Percentiles rank a stretch among this genome's conserved stretches.
These are phyloP conservation scores for Anorthoa munda DNA, from an alignment of 2,888 invertebrate genomes.

Conservation along the genomic window DNA sequence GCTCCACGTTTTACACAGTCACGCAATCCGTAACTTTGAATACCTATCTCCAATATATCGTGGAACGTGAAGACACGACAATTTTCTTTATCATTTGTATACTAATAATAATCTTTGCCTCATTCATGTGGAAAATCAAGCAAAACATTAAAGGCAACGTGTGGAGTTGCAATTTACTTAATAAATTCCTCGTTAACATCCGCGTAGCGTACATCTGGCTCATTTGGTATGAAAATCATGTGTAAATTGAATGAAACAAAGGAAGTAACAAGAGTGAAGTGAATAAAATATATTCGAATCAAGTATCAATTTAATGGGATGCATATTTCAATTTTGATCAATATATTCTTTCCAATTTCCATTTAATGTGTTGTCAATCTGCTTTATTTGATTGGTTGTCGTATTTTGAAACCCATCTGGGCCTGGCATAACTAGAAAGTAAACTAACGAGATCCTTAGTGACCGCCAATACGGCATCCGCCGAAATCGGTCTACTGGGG, in stretches of 20 bases:
- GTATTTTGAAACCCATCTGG: neutral
- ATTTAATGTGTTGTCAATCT: neutral
- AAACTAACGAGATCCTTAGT: no score
- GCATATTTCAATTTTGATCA: slow-evolving; percentile 9
- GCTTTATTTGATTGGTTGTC: slow-evolving; percentile 4
- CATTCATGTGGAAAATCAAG: slow-evolving; percentile 51
- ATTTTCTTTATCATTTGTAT: slow-evolving; percentile 27
- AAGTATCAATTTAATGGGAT: slow-evolving; percentile 4
- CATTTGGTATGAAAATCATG: slow-evolving; percentile 47
- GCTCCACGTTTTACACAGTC: slow-evolving; percentile 2
- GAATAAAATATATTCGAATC: slow-evolving; percentile 33
- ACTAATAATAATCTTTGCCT: slow-evolving; percentile 24
- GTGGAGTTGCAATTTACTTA: slow-evolving; percentile 39
- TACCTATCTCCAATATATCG: slow-evolving; percentile 19
- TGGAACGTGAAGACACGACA: slow-evolving; percentile 38
- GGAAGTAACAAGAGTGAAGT: slow-evolving; percentile 13
- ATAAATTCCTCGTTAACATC: slow-evolving; percentile 42
- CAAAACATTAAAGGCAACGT: slow-evolving; percentile 42
- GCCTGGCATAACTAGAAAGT: no score
- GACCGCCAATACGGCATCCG: no score
- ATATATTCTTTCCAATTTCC: neutral
- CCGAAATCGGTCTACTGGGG: no score
- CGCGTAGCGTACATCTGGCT: slow-evolving; percentile 25
- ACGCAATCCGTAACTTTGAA: slow-evolving; percentile 31
- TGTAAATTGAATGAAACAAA: slow-evolving; percentile 47